Evolutionary conservation across 2,113 vertebrate genomes (phyloP).

Genomic region (Heliornis fulica): DNA sequence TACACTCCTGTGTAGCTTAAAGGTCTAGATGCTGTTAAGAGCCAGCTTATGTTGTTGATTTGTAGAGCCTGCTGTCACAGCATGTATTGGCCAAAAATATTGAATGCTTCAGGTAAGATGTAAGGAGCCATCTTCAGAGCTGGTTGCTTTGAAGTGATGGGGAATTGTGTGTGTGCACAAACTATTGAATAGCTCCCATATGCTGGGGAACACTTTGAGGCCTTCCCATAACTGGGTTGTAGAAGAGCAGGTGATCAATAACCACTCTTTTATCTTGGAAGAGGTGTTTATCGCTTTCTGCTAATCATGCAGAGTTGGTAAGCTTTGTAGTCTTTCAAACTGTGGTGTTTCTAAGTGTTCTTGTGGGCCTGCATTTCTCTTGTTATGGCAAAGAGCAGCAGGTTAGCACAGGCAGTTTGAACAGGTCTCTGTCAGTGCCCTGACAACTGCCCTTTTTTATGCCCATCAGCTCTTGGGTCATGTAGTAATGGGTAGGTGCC

Average conservation of each 20-base stretch:
- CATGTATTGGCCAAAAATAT: neutral
- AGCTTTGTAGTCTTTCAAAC: neutral
- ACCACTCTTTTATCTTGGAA: neutral
- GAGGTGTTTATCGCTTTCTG: neutral
- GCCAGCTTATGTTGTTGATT: neutral
- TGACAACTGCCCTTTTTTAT: neutral
- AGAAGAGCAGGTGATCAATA: neutral
- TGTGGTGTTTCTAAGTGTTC: neutral
- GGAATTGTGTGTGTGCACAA: neutral
- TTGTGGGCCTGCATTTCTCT: neutral
- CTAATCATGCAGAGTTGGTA: neutral
- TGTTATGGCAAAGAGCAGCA: neutral
- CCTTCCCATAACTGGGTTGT: neutral
- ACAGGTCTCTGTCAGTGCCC: neutral
- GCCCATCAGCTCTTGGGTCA: neutral
- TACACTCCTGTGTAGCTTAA: neutral
- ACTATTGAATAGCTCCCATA: fast-evolving
- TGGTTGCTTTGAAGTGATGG: neutral
- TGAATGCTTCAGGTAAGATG: neutral
- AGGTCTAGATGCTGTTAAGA: neutral
- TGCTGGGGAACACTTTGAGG: neutral
- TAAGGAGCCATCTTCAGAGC: neutral
- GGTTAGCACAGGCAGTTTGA: fast-evolving
- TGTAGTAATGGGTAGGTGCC: neutral
- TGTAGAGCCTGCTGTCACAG: neutral